Percentiles rank a stretch among this genome's conserved stretches.
Evolutionary conservation across 2,888 invertebrate species (phyloP).

Genomic region (Volucella inflata): DNA sequence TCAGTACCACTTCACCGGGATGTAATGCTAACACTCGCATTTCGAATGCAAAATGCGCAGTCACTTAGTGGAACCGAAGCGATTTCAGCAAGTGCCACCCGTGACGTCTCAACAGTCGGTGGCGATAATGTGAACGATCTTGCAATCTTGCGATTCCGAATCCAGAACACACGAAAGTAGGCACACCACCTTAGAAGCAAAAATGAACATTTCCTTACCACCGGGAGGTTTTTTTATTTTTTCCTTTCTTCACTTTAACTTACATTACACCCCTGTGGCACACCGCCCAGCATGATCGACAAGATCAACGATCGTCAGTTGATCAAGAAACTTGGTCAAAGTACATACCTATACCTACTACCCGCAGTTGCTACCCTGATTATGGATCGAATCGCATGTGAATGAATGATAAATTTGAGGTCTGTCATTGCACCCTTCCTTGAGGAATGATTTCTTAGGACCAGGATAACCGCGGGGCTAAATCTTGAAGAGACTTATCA

Average conservation of each 20-base stretch:
- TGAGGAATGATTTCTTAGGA: slow-evolving; percentile 13
- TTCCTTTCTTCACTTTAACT: slow-evolving; percentile 41
- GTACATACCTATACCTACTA: background rate
- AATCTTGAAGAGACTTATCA: slow-evolving; percentile 51
- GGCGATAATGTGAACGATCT: slow-evolving; percentile 56
- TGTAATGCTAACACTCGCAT: slow-evolving; percentile 33
- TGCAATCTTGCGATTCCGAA: slow-evolving; percentile 29
- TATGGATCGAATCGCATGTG: slow-evolving; percentile 24
- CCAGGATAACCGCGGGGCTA: slow-evolving; percentile 33
- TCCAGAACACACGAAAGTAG: slow-evolving; percentile 13
- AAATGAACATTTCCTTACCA: slow-evolving; percentile 68
- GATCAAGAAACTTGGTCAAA: slow-evolving; percentile 64
- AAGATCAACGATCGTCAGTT: slow-evolving; percentile 42
- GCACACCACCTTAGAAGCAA: slow-evolving; percentile 10
- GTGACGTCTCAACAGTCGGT: slow-evolving; percentile 60
- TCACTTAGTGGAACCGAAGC: slow-evolving; percentile 38
- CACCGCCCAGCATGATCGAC: slow-evolving; percentile 54
- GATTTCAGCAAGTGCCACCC: slow-evolving; percentile 67
- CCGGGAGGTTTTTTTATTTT: slow-evolving; percentile 36
- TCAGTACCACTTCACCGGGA: slow-evolving; percentile 41
- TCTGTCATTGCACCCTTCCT: slow-evolving; percentile 11
- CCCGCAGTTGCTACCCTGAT: slow-evolving; percentile 57
- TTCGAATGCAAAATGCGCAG: slow-evolving; percentile 63
- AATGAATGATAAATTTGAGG: slow-evolving; percentile 19
- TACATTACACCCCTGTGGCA: slow-evolving; percentile 65